Percentiles rank a stretch among this genome's conserved stretches.
These are phyloP conservation scores for Amazona finschi DNA, from an alignment of 2,797 vertebrate species.

Conservation along the genomic window DNA sequence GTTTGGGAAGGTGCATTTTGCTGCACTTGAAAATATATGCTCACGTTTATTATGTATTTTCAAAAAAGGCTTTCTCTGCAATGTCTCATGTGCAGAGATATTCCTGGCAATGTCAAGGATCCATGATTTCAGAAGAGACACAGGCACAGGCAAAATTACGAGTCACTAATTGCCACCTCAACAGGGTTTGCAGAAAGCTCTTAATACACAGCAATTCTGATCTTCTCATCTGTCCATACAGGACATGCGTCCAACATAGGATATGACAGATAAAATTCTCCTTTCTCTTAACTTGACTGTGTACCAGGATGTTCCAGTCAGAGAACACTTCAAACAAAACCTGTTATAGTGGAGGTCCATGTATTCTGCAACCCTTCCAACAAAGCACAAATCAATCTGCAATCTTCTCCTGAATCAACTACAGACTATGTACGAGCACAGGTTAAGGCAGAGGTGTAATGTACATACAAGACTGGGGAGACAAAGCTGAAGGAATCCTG, in stretches of 20 bases:
- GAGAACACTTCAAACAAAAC: background rate
- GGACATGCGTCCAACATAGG: rapidly evolving
- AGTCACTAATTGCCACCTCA: background rate
- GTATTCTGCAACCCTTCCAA: background rate
- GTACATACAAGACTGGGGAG: background rate
- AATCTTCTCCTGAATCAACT: background rate
- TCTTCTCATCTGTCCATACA: background rate
- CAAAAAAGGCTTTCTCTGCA: background rate
- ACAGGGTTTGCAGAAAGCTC: background rate
- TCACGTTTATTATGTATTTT: rapidly evolving
- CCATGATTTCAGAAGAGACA: background rate
- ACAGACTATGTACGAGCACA: rapidly evolving
- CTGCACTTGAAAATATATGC: background rate
- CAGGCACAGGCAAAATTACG: background rate
- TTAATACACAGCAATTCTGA: background rate
- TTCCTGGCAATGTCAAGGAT: background rate
- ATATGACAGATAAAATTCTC: background rate
- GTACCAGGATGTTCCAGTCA: background rate
- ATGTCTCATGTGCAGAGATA: background rate
- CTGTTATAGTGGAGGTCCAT: background rate
- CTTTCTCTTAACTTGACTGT: background rate
- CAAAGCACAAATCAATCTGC: rapidly evolving
- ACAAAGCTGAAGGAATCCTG: background rate
- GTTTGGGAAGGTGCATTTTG: background rate
- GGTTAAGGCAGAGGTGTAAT: background rate